These are phyloP conservation scores for Atherinosoma microstoma DNA, from an alignment of 2,797 vertebrate genomes.

Conservation along the genomic window DNA sequence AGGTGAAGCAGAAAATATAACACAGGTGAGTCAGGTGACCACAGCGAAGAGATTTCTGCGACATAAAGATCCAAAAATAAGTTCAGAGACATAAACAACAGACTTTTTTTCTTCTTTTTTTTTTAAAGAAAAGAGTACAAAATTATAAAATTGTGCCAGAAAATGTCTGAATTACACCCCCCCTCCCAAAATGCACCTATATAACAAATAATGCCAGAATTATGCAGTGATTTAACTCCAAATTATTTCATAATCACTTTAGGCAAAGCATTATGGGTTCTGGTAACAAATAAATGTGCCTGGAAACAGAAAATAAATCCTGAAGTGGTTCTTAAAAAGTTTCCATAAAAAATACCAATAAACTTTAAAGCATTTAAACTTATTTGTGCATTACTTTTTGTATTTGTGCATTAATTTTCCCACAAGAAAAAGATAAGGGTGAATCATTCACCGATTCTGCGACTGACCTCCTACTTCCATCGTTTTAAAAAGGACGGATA, in stretches of 20 bases:
- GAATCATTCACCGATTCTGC: not conserved
- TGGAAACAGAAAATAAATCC: not conserved
- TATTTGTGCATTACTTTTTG: not conserved
- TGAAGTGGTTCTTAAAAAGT: not conserved
- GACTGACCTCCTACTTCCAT: not conserved
- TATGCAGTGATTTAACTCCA: not conserved
- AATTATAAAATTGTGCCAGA: not conserved
- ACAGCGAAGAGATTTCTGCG: not conserved
- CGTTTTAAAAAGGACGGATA: slow-evolving; percentile 39
- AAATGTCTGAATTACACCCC: not conserved
- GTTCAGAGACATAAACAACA: not conserved
- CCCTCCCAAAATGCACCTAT: not conserved
- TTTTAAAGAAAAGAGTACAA: not conserved
- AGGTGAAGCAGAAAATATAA: not conserved
- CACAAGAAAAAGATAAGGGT: not conserved
- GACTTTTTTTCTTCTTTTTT: not conserved
- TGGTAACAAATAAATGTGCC: not conserved
- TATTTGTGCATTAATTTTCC: not conserved
- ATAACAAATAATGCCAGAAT: not conserved
- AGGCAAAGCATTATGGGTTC: not conserved
- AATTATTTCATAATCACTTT: not conserved
- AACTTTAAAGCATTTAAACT: not conserved
- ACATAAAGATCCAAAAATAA: not conserved
- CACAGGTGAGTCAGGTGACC: not conserved
- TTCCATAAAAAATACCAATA: not conserved